phyloP scores from a whole-genome alignment of 2,888 invertebrate genomes.

The Cryptocephalus moraei region DNA sequence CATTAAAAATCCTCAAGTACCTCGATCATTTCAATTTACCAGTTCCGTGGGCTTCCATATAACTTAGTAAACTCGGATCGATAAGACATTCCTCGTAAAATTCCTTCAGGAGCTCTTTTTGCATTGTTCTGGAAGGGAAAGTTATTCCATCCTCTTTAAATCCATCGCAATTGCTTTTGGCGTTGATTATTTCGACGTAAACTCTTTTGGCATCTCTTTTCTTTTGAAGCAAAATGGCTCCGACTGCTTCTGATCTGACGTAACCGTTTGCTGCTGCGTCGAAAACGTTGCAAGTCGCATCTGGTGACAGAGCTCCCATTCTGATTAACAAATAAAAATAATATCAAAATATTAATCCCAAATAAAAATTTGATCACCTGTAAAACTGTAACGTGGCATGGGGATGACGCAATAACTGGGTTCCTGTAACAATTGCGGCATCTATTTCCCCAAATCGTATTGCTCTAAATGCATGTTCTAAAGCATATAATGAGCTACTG shows the following conservation, averaged over 20 bases:
- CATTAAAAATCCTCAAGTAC: conserved; percentile 64
- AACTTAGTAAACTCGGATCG: conserved; percentile 59
- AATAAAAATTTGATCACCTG: no score
- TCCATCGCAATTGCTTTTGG: conserved; percentile 34
- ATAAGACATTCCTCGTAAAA: conserved; percentile 62
- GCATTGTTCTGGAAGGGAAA: conserved; percentile 40
- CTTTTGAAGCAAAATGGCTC: conserved; percentile 62
- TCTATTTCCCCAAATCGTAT: conserved; percentile 77
- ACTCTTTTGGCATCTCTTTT: conserved; percentile 40
- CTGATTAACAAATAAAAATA: no score
- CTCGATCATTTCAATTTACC: no score
- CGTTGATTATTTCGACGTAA: conserved; percentile 38
- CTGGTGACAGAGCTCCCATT: no score
- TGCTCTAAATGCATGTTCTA: conserved; percentile 71
- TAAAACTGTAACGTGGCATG: no score
- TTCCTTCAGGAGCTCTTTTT: conserved; percentile 49
- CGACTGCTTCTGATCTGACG: conserved; percentile 71
- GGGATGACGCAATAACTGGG: conserved; percentile 52
- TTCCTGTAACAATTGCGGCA: conserved; percentile 80
- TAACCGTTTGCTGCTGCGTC: no score
- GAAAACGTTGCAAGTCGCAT: no score
- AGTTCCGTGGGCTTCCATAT: conserved; percentile 85
- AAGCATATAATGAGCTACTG: conserved; percentile 82
- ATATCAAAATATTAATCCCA: no score
- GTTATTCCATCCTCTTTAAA: conserved; percentile 35